A percentile compares a stretch with the other conserved stretches of the same genome.
Evolutionary conservation across 2,888 invertebrate species (phyloP).

Genomic region (Lamellibrachia satsuma): DNA sequence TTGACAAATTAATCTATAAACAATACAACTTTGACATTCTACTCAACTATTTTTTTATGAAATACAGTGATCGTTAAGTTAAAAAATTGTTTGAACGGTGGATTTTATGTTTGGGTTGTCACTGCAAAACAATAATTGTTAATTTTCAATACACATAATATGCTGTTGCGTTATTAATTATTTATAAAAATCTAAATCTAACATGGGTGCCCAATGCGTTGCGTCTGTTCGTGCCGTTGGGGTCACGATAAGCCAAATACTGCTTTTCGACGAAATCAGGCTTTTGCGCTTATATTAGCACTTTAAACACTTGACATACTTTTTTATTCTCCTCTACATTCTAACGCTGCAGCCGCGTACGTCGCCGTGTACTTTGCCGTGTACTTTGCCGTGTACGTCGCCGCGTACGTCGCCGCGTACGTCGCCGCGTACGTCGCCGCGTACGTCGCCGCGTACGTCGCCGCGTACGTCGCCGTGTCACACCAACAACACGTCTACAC

Average conservation of each 20-base stretch:
- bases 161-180: neutral
- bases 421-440: too few species aligned
- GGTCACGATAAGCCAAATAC: neutral
- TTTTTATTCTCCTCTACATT: too few species aligned
- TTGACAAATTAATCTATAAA: neutral
- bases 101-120: too few species aligned
- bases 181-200: neutral
- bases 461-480: neutral
- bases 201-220: neutral
- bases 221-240: neutral
- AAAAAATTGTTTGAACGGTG: too few species aligned
- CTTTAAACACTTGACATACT: neutral
- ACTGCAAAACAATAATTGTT: too few species aligned
- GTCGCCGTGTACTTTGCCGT: too few species aligned
- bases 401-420: too few species aligned
- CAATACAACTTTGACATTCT: neutral
- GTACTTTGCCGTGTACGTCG: too few species aligned
- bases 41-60: neutral
- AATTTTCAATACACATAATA: neutral
- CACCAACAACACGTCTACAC: neutral
- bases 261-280: neutral
- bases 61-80: neutral
- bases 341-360: too few species aligned
- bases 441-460: neutral
- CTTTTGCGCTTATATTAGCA: neutral